A percentile compares a stretch with the other conserved stretches of the same genome.
Conservation (phyloP, 2,797 vertebrate genomes). For the Orestias chungarensis region DNA sequence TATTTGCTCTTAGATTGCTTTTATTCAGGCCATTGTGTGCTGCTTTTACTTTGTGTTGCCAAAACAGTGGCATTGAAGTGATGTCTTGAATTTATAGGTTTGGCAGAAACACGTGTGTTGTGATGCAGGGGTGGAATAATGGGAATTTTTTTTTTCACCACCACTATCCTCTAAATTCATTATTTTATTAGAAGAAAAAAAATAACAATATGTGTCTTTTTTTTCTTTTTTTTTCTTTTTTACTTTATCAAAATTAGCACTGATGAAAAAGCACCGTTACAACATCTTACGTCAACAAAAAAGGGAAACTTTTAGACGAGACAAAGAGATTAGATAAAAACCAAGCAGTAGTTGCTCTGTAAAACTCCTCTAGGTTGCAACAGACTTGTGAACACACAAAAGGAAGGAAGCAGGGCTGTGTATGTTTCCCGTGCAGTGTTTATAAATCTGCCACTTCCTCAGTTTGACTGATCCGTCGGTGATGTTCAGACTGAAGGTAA, state of each 20-base stretch:
- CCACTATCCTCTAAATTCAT: no score
- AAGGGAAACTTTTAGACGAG: background rate
- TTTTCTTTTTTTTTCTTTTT: background rate
- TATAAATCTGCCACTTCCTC: slow-evolving; percentile 44
- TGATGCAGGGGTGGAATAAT: background rate
- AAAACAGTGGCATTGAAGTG: background rate
- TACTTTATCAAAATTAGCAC: slow-evolving; percentile 2
- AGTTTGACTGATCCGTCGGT: slow-evolving; percentile 20
- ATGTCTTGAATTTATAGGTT: background rate
- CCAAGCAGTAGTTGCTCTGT: background rate
- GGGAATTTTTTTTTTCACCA: no score
- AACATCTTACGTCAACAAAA: background rate
- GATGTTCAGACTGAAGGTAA: slow-evolving; percentile 43
- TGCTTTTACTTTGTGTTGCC: background rate
- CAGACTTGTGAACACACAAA: slow-evolving; percentile 2
- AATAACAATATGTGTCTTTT: no score
- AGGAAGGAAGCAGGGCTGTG: slow-evolving; percentile 50
- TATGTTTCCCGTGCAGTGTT: background rate
- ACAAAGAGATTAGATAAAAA: background rate
- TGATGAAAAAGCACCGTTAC: background rate
- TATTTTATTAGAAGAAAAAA: no score
- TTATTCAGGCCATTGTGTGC: background rate
- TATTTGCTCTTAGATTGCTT: background rate
- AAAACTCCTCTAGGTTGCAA: slow-evolving; percentile 11
- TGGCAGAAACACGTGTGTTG: background rate